A percentile compares a stretch with the other conserved stretches of the same genome.
Conservation (phyloP, 2,113 vertebrate genomes). For the Talpa occidentalis region DNA sequence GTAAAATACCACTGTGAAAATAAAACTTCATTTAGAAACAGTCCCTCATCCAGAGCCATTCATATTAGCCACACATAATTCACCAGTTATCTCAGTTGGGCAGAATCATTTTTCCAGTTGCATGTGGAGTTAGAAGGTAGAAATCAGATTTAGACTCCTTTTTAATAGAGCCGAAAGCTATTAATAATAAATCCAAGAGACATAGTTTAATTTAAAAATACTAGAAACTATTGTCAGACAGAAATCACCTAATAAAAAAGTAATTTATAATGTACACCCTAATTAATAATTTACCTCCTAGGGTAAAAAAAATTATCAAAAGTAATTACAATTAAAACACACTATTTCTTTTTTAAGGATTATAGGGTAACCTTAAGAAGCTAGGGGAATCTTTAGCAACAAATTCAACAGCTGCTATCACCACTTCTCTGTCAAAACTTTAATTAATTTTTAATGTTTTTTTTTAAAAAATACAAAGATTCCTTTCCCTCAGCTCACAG, state of each 20-base stretch:
- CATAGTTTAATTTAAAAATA: conserved; percentile 83
- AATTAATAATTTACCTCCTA: conserved; percentile 86
- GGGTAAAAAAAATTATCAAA: conserved; percentile 83
- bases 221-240: conserved; percentile 75
- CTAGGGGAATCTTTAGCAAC: conserved; percentile 70
- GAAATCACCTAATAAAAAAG: conserved; percentile 82
- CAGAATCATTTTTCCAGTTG: conserved; percentile 55
- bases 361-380: conserved; percentile 78
- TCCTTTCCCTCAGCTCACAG: neutral
- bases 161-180: conserved; percentile 81
- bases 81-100: conserved; percentile 44
- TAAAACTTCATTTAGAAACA: conserved; percentile 45
- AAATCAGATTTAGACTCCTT: conserved; percentile 79
- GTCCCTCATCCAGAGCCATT: neutral
- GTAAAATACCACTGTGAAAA: conserved; percentile 54
- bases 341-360: conserved; percentile 79
- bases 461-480: conserved; percentile 19
- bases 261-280: conserved; percentile 83
- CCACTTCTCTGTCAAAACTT: conserved; percentile 60
- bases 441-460: conserved; percentile 54
- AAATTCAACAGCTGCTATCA: conserved; percentile 72
- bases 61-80: conserved; percentile 26
- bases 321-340: conserved; percentile 78
- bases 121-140: conserved; percentile 19
- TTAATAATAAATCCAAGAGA: conserved; percentile 85